Evolutionary conservation across 1,140 invertebrate genomes (phyloP).

Genomic region (Meloidogyne exigua): DNA sequence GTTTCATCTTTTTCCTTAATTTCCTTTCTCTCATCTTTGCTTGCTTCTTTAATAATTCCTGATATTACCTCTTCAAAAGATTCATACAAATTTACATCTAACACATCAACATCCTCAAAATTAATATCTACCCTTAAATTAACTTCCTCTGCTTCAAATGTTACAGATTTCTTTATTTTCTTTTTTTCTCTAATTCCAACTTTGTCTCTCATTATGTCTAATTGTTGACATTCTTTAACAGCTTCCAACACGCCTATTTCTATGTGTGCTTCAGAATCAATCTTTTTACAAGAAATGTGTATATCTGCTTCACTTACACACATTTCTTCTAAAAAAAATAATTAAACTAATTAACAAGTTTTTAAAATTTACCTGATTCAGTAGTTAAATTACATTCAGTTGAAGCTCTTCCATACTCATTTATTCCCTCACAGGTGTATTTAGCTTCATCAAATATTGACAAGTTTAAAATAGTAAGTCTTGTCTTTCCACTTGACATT

Average conservation of each 20-base stretch:
- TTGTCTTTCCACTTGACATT: background rate
- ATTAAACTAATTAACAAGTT: background rate
- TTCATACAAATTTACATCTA: constrained; percentile 17
- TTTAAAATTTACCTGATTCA: background rate
- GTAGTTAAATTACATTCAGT: background rate
- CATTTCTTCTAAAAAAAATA: background rate
- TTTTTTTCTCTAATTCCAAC: background rate
- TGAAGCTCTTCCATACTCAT: constrained; percentile 13
- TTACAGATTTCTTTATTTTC: background rate
- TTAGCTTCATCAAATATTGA: background rate
- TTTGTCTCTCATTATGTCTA: background rate
- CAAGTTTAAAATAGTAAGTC: background rate
- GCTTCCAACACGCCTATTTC: constrained; percentile 4
- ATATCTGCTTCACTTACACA: constrained; percentile 9
- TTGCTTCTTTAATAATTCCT: background rate
- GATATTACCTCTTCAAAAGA: background rate
- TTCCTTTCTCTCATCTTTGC: background rate
- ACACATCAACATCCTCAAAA: constrained; percentile 12
- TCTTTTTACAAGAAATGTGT: background rate
- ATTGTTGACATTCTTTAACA: background rate
- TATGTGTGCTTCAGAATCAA: constrained; percentile 6
- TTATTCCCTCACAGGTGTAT: constrained; percentile 6
- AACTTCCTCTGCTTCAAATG: background rate
- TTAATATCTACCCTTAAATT: constrained; percentile 12
- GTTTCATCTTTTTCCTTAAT: background rate